Conservation (phyloP, 1,140 invertebrate genomes). For the Hestina assimilis region DNA sequence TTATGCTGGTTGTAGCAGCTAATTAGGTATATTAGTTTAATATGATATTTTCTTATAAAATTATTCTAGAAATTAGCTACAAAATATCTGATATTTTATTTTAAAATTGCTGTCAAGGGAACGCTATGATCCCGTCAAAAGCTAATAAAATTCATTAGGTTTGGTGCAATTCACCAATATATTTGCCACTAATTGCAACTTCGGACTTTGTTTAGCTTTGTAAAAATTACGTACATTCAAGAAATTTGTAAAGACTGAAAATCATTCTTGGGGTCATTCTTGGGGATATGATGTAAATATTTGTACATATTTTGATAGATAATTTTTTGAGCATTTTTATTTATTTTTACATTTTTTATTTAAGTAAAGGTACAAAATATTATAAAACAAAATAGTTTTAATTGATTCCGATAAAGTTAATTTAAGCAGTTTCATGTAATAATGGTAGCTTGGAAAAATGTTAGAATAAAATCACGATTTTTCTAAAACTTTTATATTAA, state of each 20-base stretch:
- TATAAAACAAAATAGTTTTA: conserved; percentile 3
- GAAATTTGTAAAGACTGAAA: conserved; percentile 38
- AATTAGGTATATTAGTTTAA: too few relatives aligned
- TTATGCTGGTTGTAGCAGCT: too few relatives aligned
- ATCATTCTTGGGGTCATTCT: conserved; percentile 26
- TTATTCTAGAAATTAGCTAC: too few relatives aligned
- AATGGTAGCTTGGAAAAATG: neutral
- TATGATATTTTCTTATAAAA: too few relatives aligned
- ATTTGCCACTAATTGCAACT: too few relatives aligned
- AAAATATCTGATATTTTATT: too few relatives aligned
- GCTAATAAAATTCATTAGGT: too few relatives aligned
- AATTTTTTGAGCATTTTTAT: conserved; percentile 25
- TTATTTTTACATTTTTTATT: conserved; percentile 24
- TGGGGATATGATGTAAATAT: conserved; percentile 33
- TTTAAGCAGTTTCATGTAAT: neutral
- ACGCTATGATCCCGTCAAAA: too few relatives aligned
- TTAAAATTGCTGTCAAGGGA: too few relatives aligned
- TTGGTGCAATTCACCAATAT: too few relatives aligned
- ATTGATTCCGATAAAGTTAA: neutral
- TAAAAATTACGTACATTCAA: too few relatives aligned
- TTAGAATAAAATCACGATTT: conserved; percentile 2
- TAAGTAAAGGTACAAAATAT: conserved; percentile 12
- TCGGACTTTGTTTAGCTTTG: too few relatives aligned
- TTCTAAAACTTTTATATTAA: conserved; percentile 9
- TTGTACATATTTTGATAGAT: conserved; percentile 24